These are phyloP conservation scores for Syngnathus rostellatus DNA, from an alignment of 2,797 vertebrate species.

Conservation along the genomic window DNA sequence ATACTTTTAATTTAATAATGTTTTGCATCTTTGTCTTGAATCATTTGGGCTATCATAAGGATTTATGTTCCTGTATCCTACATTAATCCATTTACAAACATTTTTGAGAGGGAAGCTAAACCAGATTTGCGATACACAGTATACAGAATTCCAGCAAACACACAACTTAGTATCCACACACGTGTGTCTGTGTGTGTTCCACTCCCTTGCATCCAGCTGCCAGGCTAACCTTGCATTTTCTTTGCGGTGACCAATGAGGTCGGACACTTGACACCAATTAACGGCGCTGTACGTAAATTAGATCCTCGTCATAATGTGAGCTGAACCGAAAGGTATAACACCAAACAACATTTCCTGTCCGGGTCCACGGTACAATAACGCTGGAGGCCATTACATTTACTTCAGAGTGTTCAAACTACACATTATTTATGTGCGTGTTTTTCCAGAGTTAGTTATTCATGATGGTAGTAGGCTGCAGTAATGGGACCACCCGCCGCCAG, in stretches of 20 bases:
- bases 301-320: background rate
- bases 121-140: no score
- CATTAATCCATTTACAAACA: no score
- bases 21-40: no score
- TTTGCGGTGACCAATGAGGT: conserved; percentile 3
- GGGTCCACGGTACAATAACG: background rate
- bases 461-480: background rate
- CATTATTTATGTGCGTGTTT: background rate
- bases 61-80: no score
- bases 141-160: background rate
- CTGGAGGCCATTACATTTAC: background rate
- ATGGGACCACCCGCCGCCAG: background rate
- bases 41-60: no score
- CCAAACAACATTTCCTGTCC: background rate
- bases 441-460: background rate
- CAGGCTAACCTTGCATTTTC: conserved; percentile 9
- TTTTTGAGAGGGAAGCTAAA: no score
- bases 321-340: background rate
- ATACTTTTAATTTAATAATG: no score
- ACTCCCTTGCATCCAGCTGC: conserved; percentile 1
- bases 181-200: background rate
- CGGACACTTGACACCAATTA: conserved; percentile 9
- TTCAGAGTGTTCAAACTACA: background rate
- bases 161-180: background rate
- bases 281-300: background rate